Base-by-base conservation (phyloP, 2,797 vertebrate species). In the Cheracebus regulus region DNA sequence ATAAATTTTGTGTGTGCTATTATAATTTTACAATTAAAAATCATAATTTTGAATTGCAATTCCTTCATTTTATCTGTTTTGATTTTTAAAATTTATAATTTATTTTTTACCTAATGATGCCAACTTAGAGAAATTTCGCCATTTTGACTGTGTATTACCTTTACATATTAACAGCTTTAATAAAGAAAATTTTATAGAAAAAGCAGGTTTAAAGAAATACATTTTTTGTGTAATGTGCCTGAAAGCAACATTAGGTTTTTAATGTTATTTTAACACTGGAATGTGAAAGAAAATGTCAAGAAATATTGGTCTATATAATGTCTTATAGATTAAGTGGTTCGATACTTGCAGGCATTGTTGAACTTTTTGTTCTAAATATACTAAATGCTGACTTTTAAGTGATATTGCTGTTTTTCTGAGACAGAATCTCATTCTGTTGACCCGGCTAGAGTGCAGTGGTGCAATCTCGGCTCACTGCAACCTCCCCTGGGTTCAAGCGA, bases 131-230 rank as follows among this genome's bases (percentile, higher is more conserved):
- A 75, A 19, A 83, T 33, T 90, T 91, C 39, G 17, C 36, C 6
- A 14, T 72, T 87, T 90, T 90, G 36, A 44, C 50, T n/a, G 2
- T 67, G 9, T 83, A 55, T 57, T 92, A 84, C 17, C 81, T 72
- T 92, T 83, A 19, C 20, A 48, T 85, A 26, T 67, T 46, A 86
- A 83, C 0, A 55, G 15, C 15, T 96, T 94, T 84, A 93, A 73
- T 92, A 94, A 94, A 64, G 76, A 79, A 92, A 67, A 28, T 67
- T 86, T 81, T 64, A 75, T 48, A 88, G 70, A 67, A 83, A 94
- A 78, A 96, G 15, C 5, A 88, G 33, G 0, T 61, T 92, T 88
- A 30, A 96, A 89, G 28, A 28, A 82, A 88, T 64, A 76, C 30
- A 70, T 24, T 36, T 80, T 94, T 87, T 9, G 14, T 44, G 90